These are phyloP conservation scores for Callosobruchus maculatus DNA, from an alignment of 2,888 invertebrate species.

Conservation along the genomic window DNA sequence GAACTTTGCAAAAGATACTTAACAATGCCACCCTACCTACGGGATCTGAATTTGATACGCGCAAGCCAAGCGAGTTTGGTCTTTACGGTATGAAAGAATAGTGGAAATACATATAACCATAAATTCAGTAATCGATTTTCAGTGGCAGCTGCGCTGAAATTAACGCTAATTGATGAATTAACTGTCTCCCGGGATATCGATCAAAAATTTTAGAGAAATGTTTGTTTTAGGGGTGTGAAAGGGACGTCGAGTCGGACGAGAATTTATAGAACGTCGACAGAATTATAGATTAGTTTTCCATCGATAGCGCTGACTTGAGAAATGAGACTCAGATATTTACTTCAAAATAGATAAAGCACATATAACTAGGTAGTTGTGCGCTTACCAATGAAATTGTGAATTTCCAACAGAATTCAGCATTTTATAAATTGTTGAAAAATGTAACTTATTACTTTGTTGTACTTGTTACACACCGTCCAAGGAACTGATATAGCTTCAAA, in stretches of 20 bases:
- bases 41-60: conserved; percentile 16
- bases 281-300: not conserved
- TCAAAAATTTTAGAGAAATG: conserved; percentile 1
- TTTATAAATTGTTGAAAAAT: too few species aligned
- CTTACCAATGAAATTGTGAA: too few species aligned
- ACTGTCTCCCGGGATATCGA: conserved; percentile 16
- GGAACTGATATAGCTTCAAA: too few species aligned
- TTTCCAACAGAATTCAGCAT: too few species aligned
- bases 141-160: conserved; percentile 21
- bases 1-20: conserved; percentile 17
- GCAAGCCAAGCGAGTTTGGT: conserved; percentile 20
- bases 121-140: conserved; percentile 6
- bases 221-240: not conserved
- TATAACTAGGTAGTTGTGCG: too few species aligned
- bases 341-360: not conserved
- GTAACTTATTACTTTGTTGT: too few species aligned
- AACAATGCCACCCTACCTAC: conserved; percentile 27
- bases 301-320: not conserved
- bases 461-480: too few species aligned
- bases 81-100: conserved; percentile 21
- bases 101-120: not conserved
- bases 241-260: not conserved
- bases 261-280: not conserved
- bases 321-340: not conserved
- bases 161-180: conserved; percentile 26